Percentiles rank a stretch among this genome's conserved stretches.
phyloP scores from a whole-genome alignment of 2,888 invertebrate species.

The Orthosia gracilis region DNA sequence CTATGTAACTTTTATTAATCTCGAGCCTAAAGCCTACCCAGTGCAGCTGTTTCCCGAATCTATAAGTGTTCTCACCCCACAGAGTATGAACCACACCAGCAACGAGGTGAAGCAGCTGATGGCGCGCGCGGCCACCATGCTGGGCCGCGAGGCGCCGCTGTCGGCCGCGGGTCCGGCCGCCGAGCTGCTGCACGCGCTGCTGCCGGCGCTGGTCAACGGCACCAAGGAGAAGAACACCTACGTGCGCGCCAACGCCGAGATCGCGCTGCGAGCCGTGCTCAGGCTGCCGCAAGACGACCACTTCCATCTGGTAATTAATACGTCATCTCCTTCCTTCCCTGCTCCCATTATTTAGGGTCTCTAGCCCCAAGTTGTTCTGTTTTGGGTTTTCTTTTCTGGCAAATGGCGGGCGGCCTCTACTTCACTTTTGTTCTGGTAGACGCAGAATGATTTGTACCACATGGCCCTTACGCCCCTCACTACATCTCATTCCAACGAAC shows the following conservation, averaged over 20 bases:
- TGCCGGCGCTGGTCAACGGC: constrained; percentile 99
- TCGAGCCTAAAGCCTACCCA: background rate
- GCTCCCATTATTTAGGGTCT: no score
- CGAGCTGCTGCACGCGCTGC: constrained; percentile 94
- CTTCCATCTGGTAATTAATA: constrained; percentile 92
- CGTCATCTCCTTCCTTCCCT: no score
- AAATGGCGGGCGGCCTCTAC: no score
- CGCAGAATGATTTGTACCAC: no score
- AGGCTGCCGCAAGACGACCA: constrained; percentile 94
- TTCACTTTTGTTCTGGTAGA: no score
- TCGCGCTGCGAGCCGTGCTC: constrained; percentile 96
- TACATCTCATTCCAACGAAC: no score
- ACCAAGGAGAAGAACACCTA: constrained; percentile 99
- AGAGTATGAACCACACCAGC: constrained; percentile 98
- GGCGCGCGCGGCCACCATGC: constrained; percentile 94
- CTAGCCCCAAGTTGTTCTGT: no score
- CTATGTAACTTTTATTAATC: background rate
- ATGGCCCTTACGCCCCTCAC: no score
- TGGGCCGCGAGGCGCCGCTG: constrained; percentile 91
- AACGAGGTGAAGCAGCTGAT: constrained; percentile 98
- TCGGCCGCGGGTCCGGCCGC: constrained; percentile 76
- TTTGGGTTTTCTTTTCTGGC: no score
- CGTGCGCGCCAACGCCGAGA: constrained; percentile 98
- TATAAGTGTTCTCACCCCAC: constrained; percentile 26
- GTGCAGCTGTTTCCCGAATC: background rate